These are phyloP conservation scores for Reticulitermes lucifugus DNA, from an alignment of 2,888 invertebrate genomes.

Conservation along the genomic window DNA sequence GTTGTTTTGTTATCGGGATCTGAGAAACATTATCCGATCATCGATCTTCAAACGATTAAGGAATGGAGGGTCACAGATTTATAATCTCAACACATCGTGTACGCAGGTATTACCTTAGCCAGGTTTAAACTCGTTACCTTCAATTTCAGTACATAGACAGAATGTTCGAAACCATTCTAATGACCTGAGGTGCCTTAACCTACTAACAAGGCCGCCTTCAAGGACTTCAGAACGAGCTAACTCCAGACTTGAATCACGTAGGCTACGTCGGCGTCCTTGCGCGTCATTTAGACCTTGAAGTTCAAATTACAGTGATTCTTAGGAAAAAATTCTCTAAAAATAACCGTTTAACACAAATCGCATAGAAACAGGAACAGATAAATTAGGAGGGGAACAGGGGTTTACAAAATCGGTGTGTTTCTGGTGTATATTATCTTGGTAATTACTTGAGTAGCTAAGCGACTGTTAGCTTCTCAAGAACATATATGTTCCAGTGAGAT, in stretches of 20 bases:
- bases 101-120: no score
- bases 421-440: no score
- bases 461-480: no score
- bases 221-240: background rate
- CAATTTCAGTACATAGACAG: background rate
- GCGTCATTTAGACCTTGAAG: background rate
- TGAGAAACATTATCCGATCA: no score
- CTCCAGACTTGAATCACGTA: background rate
- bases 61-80: no score
- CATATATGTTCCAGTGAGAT: no score
- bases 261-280: background rate
- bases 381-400: background rate
- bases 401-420: background rate
- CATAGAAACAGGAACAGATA: background rate
- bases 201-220: conserved; percentile 16
- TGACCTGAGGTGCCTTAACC: conserved; percentile 24
- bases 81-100: no score
- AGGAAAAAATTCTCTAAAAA: background rate
- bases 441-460: no score
- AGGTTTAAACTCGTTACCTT: background rate
- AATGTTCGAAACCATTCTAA: background rate
- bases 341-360: background rate
- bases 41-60: no score
- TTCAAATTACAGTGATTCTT: background rate
- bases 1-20: no score